Percentiles rank a stretch among this genome's conserved stretches.
Conservation (phyloP, 2,797 vertebrate genomes). For the Enoplosus armatus region DNA sequence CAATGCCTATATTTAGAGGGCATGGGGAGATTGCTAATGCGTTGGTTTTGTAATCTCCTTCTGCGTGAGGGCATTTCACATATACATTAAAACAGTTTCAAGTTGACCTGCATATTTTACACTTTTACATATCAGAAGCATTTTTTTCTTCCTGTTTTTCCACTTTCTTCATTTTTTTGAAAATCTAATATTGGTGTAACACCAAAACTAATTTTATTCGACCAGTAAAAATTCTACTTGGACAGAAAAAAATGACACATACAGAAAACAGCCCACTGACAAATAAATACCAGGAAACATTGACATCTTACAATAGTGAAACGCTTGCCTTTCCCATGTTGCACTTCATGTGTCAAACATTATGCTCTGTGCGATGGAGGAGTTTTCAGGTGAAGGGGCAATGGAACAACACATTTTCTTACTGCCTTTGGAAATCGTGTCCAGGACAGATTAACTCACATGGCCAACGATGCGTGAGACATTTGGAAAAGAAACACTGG, state of each 20-base stretch:
- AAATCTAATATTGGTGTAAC: constrained; percentile 53
- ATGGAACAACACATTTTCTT: constrained; percentile 71
- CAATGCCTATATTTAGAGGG: constrained; percentile 44
- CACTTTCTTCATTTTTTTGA: constrained; percentile 14
- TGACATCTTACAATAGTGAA: constrained; percentile 76
- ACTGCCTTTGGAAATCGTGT: constrained; percentile 74
- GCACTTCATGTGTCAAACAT: constrained; percentile 64
- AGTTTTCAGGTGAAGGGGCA: constrained; percentile 69
- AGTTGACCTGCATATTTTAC: constrained; percentile 36
- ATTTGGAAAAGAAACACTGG: constrained; percentile 68
- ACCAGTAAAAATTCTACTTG: constrained; percentile 69
- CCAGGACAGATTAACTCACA: constrained; percentile 80
- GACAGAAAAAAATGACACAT: constrained; percentile 70
- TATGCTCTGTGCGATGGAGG: constrained; percentile 47
- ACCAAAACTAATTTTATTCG: constrained; percentile 64
- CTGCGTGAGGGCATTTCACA: constrained; percentile 37
- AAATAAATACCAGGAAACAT: constrained; percentile 83
- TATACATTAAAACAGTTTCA: constrained; percentile 38
- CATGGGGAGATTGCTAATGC: constrained; percentile 77
- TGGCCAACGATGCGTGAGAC: constrained; percentile 70
- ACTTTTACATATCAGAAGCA: constrained; percentile 70
- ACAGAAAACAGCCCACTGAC: constrained; percentile 80
- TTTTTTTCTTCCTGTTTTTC: constrained; percentile 41
- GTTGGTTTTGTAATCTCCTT: constrained; percentile 28
- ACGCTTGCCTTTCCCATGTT: constrained; percentile 52